Conservation (phyloP, 2,888 invertebrate species). For the Scaptomyza tumidula region DNA sequence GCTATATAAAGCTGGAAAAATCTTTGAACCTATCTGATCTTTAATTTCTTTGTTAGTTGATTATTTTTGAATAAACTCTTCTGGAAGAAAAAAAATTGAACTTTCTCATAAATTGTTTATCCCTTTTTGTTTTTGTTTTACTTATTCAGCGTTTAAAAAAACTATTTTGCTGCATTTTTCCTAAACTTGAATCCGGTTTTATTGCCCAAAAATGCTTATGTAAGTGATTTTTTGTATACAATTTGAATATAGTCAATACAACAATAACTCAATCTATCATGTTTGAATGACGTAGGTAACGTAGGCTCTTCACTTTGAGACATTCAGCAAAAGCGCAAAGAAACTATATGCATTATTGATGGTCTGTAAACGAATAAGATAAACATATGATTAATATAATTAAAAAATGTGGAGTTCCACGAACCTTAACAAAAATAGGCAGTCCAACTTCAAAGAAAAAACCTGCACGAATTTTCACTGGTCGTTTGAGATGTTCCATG, state of each 20-base stretch:
- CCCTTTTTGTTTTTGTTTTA: too few relatives aligned
- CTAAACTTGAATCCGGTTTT: not conserved
- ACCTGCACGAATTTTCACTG: conserved; percentile 69
- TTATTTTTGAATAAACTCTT: too few relatives aligned
- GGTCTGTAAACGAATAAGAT: conserved; percentile 56
- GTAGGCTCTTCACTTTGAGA: conserved; percentile 49
- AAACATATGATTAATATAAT: rapidly evolving
- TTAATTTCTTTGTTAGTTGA: too few relatives aligned
- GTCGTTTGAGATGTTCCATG: conserved; percentile 78
- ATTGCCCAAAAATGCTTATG: too few relatives aligned
- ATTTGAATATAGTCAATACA: too few relatives aligned
- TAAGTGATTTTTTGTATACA: too few relatives aligned
- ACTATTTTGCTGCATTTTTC: not conserved
- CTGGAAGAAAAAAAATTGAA: too few relatives aligned
- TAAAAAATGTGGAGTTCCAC: not conserved
- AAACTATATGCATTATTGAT: conserved; percentile 79
- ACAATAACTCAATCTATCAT: not conserved
- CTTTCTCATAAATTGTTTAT: too few relatives aligned
- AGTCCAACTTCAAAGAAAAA: conserved; percentile 78
- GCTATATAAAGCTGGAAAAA: too few relatives aligned
- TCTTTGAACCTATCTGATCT: too few relatives aligned
- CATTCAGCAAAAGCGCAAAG: conserved; percentile 76
- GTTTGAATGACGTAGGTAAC: not conserved
- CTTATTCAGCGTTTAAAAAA: not conserved
- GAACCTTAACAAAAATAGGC: conserved; percentile 78